phyloP scores from a whole-genome alignment of 2,888 invertebrate species.

The Syrista parreyssii region DNA sequence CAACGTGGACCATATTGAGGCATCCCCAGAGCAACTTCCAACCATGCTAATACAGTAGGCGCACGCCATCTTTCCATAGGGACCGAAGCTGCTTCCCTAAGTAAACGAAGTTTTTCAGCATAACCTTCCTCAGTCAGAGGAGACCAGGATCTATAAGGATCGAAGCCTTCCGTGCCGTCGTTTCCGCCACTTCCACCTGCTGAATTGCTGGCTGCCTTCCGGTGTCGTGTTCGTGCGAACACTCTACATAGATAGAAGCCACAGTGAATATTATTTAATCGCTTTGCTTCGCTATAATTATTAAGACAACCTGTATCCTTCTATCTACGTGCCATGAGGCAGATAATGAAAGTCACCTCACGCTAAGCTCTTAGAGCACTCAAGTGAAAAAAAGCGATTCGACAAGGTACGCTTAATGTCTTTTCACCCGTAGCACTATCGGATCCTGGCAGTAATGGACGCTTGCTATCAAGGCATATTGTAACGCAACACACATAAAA shows the following conservation, averaged over 20 bases:
- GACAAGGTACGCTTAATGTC: not conserved
- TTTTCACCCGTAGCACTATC: not conserved
- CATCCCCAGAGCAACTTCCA: slow-evolving; percentile 94
- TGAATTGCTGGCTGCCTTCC: slow-evolving; percentile 76
- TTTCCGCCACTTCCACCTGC: slow-evolving; percentile 72
- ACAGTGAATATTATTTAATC: not conserved
- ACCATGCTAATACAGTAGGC: slow-evolving; percentile 93
- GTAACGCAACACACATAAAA: not conserved
- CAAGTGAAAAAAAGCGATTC: not conserved
- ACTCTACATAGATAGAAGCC: slow-evolving; percentile 68
- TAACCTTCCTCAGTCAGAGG: slow-evolving; percentile 78
- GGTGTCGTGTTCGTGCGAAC: slow-evolving; percentile 86
- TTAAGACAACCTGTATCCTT: not conserved
- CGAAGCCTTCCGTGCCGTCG: slow-evolving; percentile 67
- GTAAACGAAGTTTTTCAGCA: slow-evolving; percentile 79
- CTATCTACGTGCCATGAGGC: not conserved
- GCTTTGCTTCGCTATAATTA: not conserved
- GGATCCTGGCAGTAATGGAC: slow-evolving; percentile 14
- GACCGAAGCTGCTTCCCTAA: slow-evolving; percentile 85
- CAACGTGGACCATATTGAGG: slow-evolving; percentile 91
- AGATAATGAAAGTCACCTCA: not conserved
- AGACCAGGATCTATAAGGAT: slow-evolving; percentile 72
- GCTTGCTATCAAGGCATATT: not conserved
- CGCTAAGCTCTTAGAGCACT: not conserved
- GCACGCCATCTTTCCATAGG: slow-evolving; percentile 94